Evolutionary conservation across 2,113 vertebrate genomes (phyloP), one percentile per base, ranked within the genome.

Genomic region (Hippocampus comes): DNA sequence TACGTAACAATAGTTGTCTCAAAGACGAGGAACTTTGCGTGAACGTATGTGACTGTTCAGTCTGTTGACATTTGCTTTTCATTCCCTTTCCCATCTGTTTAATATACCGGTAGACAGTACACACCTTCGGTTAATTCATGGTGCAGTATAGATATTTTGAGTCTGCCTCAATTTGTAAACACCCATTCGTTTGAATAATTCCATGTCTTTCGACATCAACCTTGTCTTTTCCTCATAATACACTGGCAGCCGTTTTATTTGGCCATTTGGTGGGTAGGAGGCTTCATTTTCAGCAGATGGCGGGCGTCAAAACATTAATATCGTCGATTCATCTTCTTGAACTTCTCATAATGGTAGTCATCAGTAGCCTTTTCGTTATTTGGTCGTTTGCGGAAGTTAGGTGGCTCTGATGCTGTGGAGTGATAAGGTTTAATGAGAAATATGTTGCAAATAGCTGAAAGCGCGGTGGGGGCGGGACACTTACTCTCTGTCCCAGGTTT

Each of bases 281-380:
- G 61, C 20, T 38, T 18, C 21, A 9, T 43, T 21, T 12, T 51
- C 25, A 51, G 15, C 66, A 51, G 25, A 14, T 51, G 12, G 14
- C 23, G 48, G 11, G 23, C 48, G 60, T 8, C 48, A 49, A 27
- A 38, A 60, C 42, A 51, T 94, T 73, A 97, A 72, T 99, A 99
- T 74, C 97, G 82, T 25, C 97, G 90, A 72, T 97, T 99, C 97
- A 98, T 98, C 92, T 99, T 99, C 92, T 98, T 99, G 88, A 99
- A 99, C 81, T 97, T 99, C 89, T 99, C 97, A 11, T 99, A 99
- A 81, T 99, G 97, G 78, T 99, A 99, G 84, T 99, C 97, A 27
- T 99, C 97, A 0, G 96, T 99, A 59, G 97, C 97, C 81, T 99
- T 99, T 79, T 99, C 97, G 0, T 97, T 97, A 73, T 95, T 94